Conservation (phyloP, 2,113 vertebrate genomes). For the Sander vitreus region DNA sequence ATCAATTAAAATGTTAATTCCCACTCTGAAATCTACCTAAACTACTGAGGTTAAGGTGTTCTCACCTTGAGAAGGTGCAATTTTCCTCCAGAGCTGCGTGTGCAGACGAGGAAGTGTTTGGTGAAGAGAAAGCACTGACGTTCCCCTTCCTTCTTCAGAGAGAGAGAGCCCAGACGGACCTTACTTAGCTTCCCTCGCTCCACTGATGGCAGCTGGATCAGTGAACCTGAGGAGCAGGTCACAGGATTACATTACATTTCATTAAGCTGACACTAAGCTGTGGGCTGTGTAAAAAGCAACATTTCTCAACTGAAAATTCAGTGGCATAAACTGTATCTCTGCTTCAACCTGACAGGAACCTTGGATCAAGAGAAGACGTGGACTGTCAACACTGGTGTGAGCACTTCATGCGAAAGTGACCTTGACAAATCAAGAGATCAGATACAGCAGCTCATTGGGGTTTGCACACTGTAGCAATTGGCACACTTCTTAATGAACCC, state of each 20-base stretch:
- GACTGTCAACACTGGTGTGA: constrained; percentile 13
- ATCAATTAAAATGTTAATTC: neutral
- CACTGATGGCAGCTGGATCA: constrained; percentile 98
- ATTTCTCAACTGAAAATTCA: neutral
- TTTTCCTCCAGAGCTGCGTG: constrained; percentile 98
- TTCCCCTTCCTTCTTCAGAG: constrained; percentile 98
- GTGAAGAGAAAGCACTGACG: constrained; percentile 99
- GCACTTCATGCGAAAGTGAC: neutral
- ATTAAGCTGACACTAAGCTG: constrained; percentile 41
- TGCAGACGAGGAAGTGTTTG: constrained; percentile 98
- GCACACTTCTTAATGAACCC: neutral
- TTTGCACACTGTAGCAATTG: constrained; percentile 8
- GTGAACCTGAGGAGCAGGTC: constrained; percentile 87
- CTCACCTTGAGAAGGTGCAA: constrained; percentile 96
- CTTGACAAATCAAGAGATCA: neutral
- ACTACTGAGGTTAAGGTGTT: neutral
- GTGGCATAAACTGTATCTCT: neutral
- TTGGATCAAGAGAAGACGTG: neutral
- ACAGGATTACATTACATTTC: constrained; percentile 48
- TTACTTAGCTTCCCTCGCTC: constrained; percentile 97
- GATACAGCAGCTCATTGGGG: neutral
- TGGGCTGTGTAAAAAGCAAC: constrained; percentile 15
- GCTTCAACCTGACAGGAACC: neutral
- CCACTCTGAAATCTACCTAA: neutral
- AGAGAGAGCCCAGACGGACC: constrained; percentile 95